phyloP scores from a whole-genome alignment of 2,113 vertebrate genomes.

The Ranitomeya imitator region DNA sequence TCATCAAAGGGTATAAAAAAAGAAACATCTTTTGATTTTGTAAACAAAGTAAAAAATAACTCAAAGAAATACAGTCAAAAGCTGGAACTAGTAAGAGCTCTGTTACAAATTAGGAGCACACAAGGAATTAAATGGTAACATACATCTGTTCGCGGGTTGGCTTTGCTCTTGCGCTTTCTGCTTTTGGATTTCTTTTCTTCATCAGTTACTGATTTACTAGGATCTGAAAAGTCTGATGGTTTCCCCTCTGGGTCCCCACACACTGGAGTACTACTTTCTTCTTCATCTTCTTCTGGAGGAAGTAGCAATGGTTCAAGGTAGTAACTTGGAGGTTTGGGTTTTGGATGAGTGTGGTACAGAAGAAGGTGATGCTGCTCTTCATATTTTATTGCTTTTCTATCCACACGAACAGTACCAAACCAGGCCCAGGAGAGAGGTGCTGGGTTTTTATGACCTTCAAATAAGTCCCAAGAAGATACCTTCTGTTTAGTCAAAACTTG shows the following conservation, averaged over 20 bases:
- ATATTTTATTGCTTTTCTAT: conserved; percentile 70
- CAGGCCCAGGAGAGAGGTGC: conserved; percentile 77
- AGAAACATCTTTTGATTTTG: not conserved
- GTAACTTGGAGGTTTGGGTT: conserved; percentile 73
- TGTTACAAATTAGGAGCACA: conserved; percentile 30
- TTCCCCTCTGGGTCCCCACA: conserved; percentile 74
- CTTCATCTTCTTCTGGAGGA: conserved; percentile 76
- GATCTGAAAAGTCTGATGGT: conserved; percentile 70
- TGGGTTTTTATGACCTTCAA: conserved; percentile 76
- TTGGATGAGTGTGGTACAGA: conserved; percentile 72
- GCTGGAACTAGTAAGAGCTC: conserved; percentile 20
- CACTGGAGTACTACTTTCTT: conserved; percentile 68
- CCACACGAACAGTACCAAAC: conserved; percentile 72
- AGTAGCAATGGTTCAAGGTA: conserved; percentile 75
- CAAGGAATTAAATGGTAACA: conserved; percentile 59
- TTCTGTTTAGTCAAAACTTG: conserved; percentile 77
- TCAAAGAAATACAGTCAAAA: not conserved
- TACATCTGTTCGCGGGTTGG: conserved; percentile 68
- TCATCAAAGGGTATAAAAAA: conserved; percentile 31
- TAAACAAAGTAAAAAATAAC: conserved; percentile 36
- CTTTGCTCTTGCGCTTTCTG: conserved; percentile 72
- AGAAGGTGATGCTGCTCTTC: conserved; percentile 77
- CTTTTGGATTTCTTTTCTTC: conserved; percentile 73
- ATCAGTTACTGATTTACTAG: conserved; percentile 60
- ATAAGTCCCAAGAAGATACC: conserved; percentile 75